These are phyloP conservation scores for Rhagologus leucostigma DNA, from an alignment of 2,113 vertebrate genomes.

Conservation along the genomic window DNA sequence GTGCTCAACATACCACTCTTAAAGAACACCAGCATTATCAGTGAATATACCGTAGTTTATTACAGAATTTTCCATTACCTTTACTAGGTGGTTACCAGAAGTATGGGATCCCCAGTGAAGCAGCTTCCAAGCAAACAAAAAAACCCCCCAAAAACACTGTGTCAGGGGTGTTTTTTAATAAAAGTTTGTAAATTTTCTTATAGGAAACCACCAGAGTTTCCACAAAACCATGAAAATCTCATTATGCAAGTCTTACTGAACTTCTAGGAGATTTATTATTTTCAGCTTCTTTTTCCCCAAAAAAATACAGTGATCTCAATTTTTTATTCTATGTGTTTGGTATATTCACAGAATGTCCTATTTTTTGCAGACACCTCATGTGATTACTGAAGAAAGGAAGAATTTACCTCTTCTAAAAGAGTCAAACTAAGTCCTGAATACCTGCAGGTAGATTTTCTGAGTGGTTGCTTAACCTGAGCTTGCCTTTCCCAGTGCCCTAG, in stretches of 20 bases:
- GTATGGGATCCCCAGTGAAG: not conserved
- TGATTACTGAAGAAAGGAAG: not conserved
- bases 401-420: not conserved
- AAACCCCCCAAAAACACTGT: not conserved
- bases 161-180: fast-evolving
- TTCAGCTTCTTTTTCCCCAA: not conserved
- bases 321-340: not conserved
- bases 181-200: not conserved
- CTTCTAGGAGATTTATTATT: not conserved
- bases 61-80: not conserved
- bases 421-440: not conserved
- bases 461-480: not conserved
- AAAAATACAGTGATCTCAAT: not conserved
- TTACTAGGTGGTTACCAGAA: not conserved
- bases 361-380: not conserved
- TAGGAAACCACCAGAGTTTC: not conserved
- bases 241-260: not conserved
- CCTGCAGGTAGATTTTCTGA: not conserved
- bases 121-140: not conserved
- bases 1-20: not conserved
- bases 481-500: not conserved
- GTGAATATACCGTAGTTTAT: not conserved
- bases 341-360: not conserved
- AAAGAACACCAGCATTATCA: not conserved
- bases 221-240: not conserved